phyloP scores from a whole-genome alignment of 2,113 vertebrate species.

The Pao palembangensis region DNA sequence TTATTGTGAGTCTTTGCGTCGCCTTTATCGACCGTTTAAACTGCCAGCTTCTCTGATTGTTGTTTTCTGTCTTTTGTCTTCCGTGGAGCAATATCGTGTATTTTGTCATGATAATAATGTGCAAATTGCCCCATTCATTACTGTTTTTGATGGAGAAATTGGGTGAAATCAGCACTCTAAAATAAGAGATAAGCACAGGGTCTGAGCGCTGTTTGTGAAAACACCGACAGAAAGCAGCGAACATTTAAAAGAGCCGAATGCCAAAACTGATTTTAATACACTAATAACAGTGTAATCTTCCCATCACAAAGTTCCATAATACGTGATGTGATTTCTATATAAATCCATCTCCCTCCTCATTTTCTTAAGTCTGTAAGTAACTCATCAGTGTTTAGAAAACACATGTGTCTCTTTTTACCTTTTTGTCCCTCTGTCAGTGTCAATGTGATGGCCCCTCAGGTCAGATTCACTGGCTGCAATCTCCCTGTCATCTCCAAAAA shows the following conservation, averaged over 20 bases:
- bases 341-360: constrained; percentile 17
- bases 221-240: constrained; percentile 51
- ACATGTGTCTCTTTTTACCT: constrained; percentile 19
- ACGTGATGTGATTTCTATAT: constrained; percentile 37
- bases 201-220: constrained; percentile 51
- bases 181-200: constrained; percentile 58
- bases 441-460: constrained; percentile 8
- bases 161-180: constrained; percentile 64
- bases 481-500: constrained; percentile 2
- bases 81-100: constrained; percentile 50
- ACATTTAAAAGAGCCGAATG: constrained; percentile 50
- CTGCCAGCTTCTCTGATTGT: constrained; percentile 52
- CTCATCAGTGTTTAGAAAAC: constrained; percentile 25
- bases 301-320: constrained; percentile 54
- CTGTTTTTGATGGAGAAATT: constrained; percentile 62
- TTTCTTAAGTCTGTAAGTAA: constrained; percentile 31
- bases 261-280: constrained; percentile 54
- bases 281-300: constrained; percentile 60
- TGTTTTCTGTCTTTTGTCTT: constrained; percentile 58
- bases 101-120: constrained; percentile 61
- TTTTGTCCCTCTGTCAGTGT: constrained; percentile 23
- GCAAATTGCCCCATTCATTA: constrained; percentile 57
- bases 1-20: constrained; percentile 50
- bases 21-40: constrained; percentile 52
- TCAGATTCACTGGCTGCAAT: constrained; percentile 26